Evolutionary conservation across 2,888 invertebrate species (phyloP), one percentile per base, ranked within the genome.

Genomic region (Hyposoter dolosus): DNA sequence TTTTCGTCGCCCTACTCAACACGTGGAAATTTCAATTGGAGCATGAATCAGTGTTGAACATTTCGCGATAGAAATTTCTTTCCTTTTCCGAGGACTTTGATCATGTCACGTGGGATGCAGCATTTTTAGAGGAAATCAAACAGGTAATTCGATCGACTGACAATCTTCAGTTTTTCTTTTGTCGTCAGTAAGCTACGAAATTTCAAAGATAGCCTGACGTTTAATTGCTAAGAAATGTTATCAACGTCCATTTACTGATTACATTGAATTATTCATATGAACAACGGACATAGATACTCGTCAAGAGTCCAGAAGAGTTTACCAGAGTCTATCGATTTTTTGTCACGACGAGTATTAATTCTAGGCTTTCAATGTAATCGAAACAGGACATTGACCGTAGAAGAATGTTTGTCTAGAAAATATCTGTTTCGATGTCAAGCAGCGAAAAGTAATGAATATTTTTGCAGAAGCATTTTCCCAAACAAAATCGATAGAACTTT

Each of bases 31-130:
- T 72, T 72, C 45, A 74, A 15, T 60, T 60, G 28, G 43, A 66
- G 86, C 45, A 79, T 60, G 66, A 66, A 84, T 79, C 84, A 88
- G 88, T 78, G 87, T 72, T 71, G 12, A 88, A 89, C 89, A 88
- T 84, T 88, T 86, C 87, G 78, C 88, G 66, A 85, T 89, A 89
- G 88, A 84, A 87, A 83, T 28, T 56, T 69, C 6, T 60, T 66
- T 45, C 28, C 28, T 43, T 56, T 32, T 63, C 32, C 60, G n/a
- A 74, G 12, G 23, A 40, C 40, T 68, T 43, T n/a, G 19, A 66
- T 45, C 35, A 85, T 80, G 74, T 84, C 82, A 66, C 76, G 68
- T 35, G 56, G 43, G 76, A 80, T 63, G 80, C 66, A 28, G 77
- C 45, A 69, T 72, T 77, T 80, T 84, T 88, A 84, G 79, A 85